Evolutionary conservation across 2,888 invertebrate genomes (phyloP).

Genomic region (Prosapia bicincta): DNA sequence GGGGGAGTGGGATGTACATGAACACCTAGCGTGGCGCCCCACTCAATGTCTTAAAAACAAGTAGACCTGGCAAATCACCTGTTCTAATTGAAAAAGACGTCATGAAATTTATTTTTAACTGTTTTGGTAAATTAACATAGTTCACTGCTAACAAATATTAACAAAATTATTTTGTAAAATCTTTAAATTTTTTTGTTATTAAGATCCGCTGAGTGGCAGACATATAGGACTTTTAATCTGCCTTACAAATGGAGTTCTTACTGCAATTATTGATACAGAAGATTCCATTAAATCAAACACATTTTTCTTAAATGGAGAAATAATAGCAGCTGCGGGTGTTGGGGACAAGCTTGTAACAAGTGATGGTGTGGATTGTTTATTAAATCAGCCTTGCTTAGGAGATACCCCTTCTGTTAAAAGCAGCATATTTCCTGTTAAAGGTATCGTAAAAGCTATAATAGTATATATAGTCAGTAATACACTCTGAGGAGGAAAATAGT

Average conservation of each 20-base stretch:
- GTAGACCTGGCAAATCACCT: too few relatives aligned
- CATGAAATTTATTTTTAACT: too few relatives aligned
- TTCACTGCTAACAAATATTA: too few relatives aligned
- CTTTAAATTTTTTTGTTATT: neutral
- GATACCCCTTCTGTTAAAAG: neutral
- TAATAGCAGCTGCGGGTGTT: neutral
- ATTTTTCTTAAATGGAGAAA: neutral
- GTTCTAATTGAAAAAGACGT: too few relatives aligned
- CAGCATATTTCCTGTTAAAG: neutral
- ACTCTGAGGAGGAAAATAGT: too few relatives aligned
- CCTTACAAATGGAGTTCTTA: neutral
- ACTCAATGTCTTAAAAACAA: too few relatives aligned
- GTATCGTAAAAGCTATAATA: too few relatives aligned
- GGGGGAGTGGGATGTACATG: too few relatives aligned
- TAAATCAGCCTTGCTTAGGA: neutral
- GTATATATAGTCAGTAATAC: too few relatives aligned
- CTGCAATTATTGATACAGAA: neutral
- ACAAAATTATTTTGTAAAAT: too few relatives aligned
- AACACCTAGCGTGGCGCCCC: too few relatives aligned
- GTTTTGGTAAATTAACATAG: too few relatives aligned
- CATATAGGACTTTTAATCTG: neutral
- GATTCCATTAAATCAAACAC: neutral
- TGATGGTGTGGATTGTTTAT: neutral
- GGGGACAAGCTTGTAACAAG: neutral
- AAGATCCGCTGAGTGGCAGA: neutral